phyloP scores from a whole-genome alignment of 2,797 vertebrate genomes.

The Xenops minutus region DNA sequence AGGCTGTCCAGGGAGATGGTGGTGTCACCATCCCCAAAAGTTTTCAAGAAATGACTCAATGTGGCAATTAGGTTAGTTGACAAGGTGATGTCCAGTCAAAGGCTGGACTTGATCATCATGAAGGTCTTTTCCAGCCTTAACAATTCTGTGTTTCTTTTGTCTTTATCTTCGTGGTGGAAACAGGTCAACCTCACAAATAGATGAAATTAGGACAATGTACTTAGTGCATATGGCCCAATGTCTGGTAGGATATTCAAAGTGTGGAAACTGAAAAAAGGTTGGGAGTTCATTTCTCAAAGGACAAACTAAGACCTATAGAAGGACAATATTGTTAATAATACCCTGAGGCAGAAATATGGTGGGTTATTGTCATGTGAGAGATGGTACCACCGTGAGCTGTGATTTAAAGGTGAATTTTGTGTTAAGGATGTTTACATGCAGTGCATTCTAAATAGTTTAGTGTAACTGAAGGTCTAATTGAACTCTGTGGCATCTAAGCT shows the following conservation, averaged over 20 bases:
- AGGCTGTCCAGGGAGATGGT: not conserved
- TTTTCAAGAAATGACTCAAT: not conserved
- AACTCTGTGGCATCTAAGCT: not conserved
- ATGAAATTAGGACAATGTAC: not conserved
- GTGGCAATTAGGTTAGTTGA: not conserved
- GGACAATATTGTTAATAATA: not conserved
- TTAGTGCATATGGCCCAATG: not conserved
- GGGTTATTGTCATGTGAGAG: not conserved
- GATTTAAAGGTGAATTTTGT: not conserved
- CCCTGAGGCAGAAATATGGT: not conserved
- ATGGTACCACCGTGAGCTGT: not conserved
- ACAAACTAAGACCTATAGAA: not conserved
- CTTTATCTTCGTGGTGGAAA: not conserved
- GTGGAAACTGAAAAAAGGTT: not conserved
- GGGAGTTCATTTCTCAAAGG: not conserved
- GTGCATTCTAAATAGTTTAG: not conserved
- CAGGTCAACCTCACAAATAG: not conserved
- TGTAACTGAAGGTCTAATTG: not conserved
- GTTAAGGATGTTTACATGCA: not conserved
- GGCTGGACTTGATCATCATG: not conserved
- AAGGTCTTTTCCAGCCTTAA: not conserved
- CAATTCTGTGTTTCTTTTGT: not conserved
- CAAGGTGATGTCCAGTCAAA: not conserved
- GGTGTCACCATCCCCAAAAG: not conserved
- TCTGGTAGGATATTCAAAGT: not conserved